Evolutionary conservation across 2,888 invertebrate genomes (phyloP), one percentile per base, ranked within the genome.

Genomic region (Coelogynopora nodosa): DNA sequence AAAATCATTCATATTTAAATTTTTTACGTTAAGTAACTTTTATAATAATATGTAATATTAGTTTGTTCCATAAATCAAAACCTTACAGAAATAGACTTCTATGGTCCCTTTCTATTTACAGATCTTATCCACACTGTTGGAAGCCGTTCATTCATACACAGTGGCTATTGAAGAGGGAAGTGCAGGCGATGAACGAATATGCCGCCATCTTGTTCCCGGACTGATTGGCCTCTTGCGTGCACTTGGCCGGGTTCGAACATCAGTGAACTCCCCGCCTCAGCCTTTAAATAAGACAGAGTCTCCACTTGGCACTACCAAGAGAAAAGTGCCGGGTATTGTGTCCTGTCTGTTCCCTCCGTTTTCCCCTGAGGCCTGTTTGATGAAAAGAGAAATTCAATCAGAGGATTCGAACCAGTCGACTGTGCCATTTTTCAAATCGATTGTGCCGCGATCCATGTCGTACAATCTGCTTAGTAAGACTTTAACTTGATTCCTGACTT

Each of bases 141-240:
- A 49, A 49, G 5, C 49, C 5, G 49, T 49, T 49, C 49, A 49
- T 18, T 13, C 10, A 5, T 49, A 13, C 49, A 49, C 49, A 13
- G 10, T 49, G 49, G 49, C 49, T 18, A 49, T 49, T 18, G 49
- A 49, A 49, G 49, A 49, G 18, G 5, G 49, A 5, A 49, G 49
- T 18, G 49, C 10, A 5, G 49, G 49, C 18, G 49, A 49, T 49
- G 49, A 49, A 5, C 5, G 49, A 49, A 18, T 49, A 5, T 49
- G 49, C 91, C 95, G 95, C 90, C 94, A 95, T 29, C 94, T 95
- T 0, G 94, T 97, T 27, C 97, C 97, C 1, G 93, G 96, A 88
- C 93, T 98, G 0, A 94, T 99, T 86, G 97, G 98, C 0, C 91
- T 97, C 88, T 94, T 95, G 0, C 93, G 98, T 83, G 96, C 98